Conservation (phyloP, 2,888 invertebrate genomes). For the Andrena chrysosceles region DNA sequence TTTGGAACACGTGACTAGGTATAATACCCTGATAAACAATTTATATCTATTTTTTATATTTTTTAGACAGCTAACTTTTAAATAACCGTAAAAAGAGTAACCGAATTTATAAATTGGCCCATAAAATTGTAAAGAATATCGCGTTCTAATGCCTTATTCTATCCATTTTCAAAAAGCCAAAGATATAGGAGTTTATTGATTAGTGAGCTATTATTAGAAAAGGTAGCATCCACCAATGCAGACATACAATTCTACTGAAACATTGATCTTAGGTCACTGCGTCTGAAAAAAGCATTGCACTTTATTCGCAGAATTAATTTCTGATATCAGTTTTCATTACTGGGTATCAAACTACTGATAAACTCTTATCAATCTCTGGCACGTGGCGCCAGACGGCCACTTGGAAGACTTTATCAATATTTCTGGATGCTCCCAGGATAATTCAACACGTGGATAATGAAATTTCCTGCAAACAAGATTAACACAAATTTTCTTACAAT, state of each 20-base stretch:
- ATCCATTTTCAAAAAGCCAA: not conserved
- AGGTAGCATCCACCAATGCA: not conserved
- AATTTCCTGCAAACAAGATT: not conserved
- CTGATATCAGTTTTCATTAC: not conserved
- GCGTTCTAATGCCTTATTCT: not conserved
- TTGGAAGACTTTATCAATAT: not conserved
- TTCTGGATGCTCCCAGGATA: not conserved
- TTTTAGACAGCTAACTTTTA: no score
- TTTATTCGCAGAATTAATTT: no score
- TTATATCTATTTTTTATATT: no score
- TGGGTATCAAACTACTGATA: not conserved
- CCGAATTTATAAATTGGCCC: no score
- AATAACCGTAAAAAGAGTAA: no score
- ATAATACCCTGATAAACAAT: no score
- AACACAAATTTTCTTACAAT: not conserved
- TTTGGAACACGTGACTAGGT: no score
- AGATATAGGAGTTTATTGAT: not conserved
- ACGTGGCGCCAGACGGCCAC: slow-evolving; percentile 12
- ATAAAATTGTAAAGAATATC: no score
- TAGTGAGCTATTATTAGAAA: not conserved
- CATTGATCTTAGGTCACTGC: no score
- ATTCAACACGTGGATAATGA: not conserved
- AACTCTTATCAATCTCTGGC: not conserved
- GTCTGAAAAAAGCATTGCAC: no score
- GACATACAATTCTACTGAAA: no score